A percentile compares a stretch with the other conserved stretches of the same genome.
Evolutionary conservation across 2,888 invertebrate genomes (phyloP).

Genomic region (Drosophila nr. medialis): DNA sequence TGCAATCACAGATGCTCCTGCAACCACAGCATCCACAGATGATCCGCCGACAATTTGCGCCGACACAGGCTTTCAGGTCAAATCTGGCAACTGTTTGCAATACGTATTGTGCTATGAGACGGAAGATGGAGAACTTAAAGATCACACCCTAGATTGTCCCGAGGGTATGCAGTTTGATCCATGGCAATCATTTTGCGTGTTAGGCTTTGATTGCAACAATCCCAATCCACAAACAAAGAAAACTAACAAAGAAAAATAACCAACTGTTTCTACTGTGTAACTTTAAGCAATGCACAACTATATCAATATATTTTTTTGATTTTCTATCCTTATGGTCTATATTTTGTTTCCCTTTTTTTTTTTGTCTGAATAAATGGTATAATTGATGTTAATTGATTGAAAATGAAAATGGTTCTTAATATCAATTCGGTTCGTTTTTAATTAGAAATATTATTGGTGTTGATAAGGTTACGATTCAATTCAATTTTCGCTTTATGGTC

Average conservation of each 20-base stretch:
- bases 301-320: slow-evolving; percentile 21
- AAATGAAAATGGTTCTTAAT: slow-evolving; percentile 17
- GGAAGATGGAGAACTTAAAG: neutral
- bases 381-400: slow-evolving; percentile 50
- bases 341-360: slow-evolving; percentile 26
- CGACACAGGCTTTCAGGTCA: slow-evolving; percentile 64
- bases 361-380: slow-evolving; percentile 61
- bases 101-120: slow-evolving; percentile 62
- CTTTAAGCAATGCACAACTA: slow-evolving; percentile 25
- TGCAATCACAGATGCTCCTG: too few relatives aligned
- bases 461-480: slow-evolving; percentile 35
- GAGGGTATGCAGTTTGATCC: slow-evolving; percentile 64
- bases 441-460: slow-evolving; percentile 29
- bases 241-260: slow-evolving; percentile 20
- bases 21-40: too few relatives aligned
- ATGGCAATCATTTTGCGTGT: slow-evolving; percentile 43
- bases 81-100: slow-evolving; percentile 51
- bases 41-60: slow-evolving; percentile 47
- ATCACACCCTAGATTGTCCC: slow-evolving; percentile 55
- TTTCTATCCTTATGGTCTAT: slow-evolving; percentile 12
- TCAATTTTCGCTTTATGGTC: slow-evolving; percentile 10
- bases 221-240: neutral
- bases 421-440: slow-evolving; percentile 24
- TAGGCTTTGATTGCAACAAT: slow-evolving; percentile 41
- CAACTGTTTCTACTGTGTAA: slow-evolving; percentile 14